Base-by-base conservation (phyloP, 2,113 vertebrate species). In the Strix uralensis region DNA sequence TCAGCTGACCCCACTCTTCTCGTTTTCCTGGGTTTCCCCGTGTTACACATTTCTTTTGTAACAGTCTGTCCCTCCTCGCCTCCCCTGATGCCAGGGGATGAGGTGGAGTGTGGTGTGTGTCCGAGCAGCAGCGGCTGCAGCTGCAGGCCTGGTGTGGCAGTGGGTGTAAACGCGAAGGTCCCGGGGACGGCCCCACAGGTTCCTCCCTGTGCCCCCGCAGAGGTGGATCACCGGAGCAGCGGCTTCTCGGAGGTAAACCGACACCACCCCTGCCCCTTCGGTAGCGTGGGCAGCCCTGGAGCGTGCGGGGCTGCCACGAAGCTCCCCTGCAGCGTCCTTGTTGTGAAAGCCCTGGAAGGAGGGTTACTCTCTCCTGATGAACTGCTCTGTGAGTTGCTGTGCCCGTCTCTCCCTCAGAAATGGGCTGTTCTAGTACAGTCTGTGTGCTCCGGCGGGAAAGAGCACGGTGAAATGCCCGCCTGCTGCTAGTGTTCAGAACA, bases 121-220 rank as follows among this genome's bases (percentile, higher is more conserved):
- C 38, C 13, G 1, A 17, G 15, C 40, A 11, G 40, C 40, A 40
- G 40, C 7, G 25, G 80, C 34, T 4, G 11, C 25, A 51, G 67
- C 26, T 17, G 40, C 32, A 25, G 54, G 29, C 57, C 46, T 18
- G 44, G 7, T 46, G 44, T 46, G 5, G 54, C 46, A 40, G 47
- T 20, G 23, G 65, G 11, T 57, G 19, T 15, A 47, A 59, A 59
- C 1, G 16, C 4, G 1, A 62, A 16, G 47, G 63, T 36, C 40
- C 74, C 3, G 1, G 25, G 9, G n/a, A 8, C 1, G 1, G n/a
- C 65, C 36, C 36, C 8, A 0, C 3, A 4, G 7, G 19, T 22
- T 63, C 32, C 36, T 38, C 11, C 17, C 58, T 26, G 52, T 0
- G 1, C 15, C 13, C 15, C 36, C 9, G 19, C 23, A 32, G 73